A percentile compares a stretch with the other conserved stretches of the same genome.
Evolutionary conservation across 2,113 vertebrate species (phyloP).

Genomic region (Pedionomus torquatus): DNA sequence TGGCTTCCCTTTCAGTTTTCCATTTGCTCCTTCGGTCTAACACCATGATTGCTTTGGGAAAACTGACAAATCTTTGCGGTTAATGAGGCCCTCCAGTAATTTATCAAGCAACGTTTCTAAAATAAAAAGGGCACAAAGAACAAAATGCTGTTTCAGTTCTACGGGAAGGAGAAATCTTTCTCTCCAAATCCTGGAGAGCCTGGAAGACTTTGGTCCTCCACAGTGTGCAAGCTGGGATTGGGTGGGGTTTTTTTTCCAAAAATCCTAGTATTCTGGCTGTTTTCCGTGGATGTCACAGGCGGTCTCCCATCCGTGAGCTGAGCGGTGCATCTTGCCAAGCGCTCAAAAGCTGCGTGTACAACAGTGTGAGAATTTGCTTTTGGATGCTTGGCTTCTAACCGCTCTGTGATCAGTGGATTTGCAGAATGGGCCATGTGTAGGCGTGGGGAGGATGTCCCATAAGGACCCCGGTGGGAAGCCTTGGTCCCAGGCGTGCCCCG

Average conservation of each 20-base stretch:
- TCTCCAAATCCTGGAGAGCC: neutral
- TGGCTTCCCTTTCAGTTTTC: slow-evolving; percentile 58
- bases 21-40: slow-evolving; percentile 58
- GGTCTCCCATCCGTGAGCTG: neutral
- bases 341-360: neutral
- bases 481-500: rapidly evolving
- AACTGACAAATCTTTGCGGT: slow-evolving; percentile 68
- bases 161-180: neutral
- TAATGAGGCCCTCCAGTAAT: slow-evolving; percentile 70
- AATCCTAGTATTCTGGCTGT: neutral
- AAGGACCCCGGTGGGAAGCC: too few species aligned
- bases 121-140: neutral
- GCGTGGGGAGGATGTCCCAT: neutral
- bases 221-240: neutral
- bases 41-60: slow-evolving; percentile 67
- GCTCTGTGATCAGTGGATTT: neutral
- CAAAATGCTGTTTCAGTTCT: neutral
- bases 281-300: neutral
- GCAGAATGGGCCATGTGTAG: neutral
- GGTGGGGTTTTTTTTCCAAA: neutral
- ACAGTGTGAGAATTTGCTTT: neutral
- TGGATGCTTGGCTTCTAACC: neutral
- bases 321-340: rapidly evolving
- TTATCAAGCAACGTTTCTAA: slow-evolving; percentile 51
- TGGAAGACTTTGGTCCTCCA: neutral